Base-by-base conservation (phyloP, 2,888 invertebrate species). In the Chrysopilus asiliformis region DNA sequence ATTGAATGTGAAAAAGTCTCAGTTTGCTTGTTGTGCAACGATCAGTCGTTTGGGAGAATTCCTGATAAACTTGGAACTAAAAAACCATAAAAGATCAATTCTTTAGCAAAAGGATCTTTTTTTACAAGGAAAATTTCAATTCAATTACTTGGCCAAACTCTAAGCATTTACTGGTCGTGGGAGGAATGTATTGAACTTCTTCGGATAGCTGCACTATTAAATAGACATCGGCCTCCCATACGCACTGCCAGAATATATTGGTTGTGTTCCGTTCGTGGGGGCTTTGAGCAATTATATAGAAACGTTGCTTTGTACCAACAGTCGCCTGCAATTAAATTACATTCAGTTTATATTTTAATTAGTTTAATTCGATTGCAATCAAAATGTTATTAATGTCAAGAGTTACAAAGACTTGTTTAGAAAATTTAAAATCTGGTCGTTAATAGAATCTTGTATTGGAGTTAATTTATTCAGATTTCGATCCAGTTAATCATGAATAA, bases 221-320 rank as follows among this genome's bases (percentile, higher is more conserved):
- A 49, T 80, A 74, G 8, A 86, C 82, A 53, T 86, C 83, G 32
- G 81, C 77, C 64, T 89, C 87, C 87, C 89, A 90, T 34, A 83
- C 76, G 66, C 85, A 80, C 64, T 86, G 84, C 91, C 91, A 93
- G 60, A 90, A 79, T 51, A 74, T 74, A 33, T 56, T 52, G 44
- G 57, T 57, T 9, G 58, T 60, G 28, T 53, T 40, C 20, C 53
- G 48, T 34, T 58, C 54, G 35, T 55, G 56, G 4, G 64, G 61
- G 14, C 57, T 57, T 45, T 63, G 64, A 13, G 58, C 60, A 22
- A 81, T 79, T 43, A 90, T 81, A 65, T 90, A 91, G 65, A 86
- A 86, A 44, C 85, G 73, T 52, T 85, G 82, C 44, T 78, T 74
- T 45, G 74, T 77, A 49, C 85, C 85, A 8, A 89, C 82, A 3